Percentiles rank a stretch among this genome's conserved stretches.
These are phyloP conservation scores for Harpalus rufipes DNA, from an alignment of 2,888 invertebrate species.

Conservation along the genomic window DNA sequence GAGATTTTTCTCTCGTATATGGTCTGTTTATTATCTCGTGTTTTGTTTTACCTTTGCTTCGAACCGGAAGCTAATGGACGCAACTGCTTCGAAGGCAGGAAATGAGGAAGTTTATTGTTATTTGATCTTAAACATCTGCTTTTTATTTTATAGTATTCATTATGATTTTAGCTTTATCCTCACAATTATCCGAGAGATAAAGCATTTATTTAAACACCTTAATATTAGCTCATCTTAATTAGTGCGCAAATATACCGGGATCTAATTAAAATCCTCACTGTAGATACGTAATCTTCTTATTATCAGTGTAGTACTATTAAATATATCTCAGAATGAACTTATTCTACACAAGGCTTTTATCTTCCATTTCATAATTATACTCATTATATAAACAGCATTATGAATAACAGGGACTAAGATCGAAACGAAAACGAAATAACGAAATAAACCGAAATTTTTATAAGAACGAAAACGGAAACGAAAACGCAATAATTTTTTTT, in stretches of 20 bases:
- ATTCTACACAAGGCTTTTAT: not conserved
- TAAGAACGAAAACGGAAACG: too few species aligned
- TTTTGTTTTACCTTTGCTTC: constrained; percentile 58
- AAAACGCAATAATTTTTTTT: too few species aligned
- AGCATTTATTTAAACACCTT: constrained; percentile 22
- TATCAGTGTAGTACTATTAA: not conserved
- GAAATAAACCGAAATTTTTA: too few species aligned
- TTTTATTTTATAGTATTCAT: constrained; percentile 22
- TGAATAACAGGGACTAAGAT: too few species aligned
- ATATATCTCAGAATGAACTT: not conserved
- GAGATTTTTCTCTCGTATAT: constrained; percentile 48
- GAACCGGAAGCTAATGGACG: constrained; percentile 12
- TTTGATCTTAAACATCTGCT: constrained; percentile 29
- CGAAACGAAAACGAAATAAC: too few species aligned
- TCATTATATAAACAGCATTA: not conserved
- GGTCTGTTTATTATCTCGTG: constrained; percentile 43
- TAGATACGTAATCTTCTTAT: not conserved
- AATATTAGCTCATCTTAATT: constrained; percentile 47
- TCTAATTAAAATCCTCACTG: constrained; percentile 34
- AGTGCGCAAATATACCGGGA: constrained; percentile 31
- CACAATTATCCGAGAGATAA: constrained; percentile 6
- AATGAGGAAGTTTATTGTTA: constrained; percentile 47
- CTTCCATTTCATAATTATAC: not conserved
- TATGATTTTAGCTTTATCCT: not conserved
- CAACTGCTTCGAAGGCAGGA: constrained; percentile 17